These are phyloP conservation scores for Paracyprichromis sp. DNA, from an alignment of 2,113 vertebrate species.

Conservation along the genomic window DNA sequence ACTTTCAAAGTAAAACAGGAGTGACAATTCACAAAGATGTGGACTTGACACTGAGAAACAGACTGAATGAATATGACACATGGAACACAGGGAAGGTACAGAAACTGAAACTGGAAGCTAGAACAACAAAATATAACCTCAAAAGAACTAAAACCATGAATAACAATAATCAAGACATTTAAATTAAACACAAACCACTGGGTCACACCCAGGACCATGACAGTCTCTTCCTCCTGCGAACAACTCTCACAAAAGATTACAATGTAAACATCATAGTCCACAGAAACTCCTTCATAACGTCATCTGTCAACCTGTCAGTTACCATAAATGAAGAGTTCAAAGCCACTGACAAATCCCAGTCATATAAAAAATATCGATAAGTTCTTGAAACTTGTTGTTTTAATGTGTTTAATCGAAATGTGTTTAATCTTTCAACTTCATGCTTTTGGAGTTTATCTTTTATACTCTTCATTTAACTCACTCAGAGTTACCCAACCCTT, in stretches of 20 bases:
- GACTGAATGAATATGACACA: background rate
- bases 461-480: background rate
- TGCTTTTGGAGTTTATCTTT: background rate
- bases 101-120: background rate
- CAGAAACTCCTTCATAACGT: background rate
- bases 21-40: background rate
- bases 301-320: background rate
- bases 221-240: fast-evolving
- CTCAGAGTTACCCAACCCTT: background rate
- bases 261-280: background rate
- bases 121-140: background rate
- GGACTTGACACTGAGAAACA: background rate
- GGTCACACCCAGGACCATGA: background rate
- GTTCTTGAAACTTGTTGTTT: background rate
- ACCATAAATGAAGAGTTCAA: background rate
- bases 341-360: background rate
- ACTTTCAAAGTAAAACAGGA: background rate
- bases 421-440: background rate
- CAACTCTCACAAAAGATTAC: background rate
- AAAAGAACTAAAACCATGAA: background rate
- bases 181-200: background rate
- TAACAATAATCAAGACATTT: background rate
- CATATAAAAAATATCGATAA: background rate
- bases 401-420: background rate
- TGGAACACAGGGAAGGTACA: fast-evolving